Evolutionary conservation across 2,888 invertebrate genomes (phyloP).

Genomic region (Chymomyza caudatula): DNA sequence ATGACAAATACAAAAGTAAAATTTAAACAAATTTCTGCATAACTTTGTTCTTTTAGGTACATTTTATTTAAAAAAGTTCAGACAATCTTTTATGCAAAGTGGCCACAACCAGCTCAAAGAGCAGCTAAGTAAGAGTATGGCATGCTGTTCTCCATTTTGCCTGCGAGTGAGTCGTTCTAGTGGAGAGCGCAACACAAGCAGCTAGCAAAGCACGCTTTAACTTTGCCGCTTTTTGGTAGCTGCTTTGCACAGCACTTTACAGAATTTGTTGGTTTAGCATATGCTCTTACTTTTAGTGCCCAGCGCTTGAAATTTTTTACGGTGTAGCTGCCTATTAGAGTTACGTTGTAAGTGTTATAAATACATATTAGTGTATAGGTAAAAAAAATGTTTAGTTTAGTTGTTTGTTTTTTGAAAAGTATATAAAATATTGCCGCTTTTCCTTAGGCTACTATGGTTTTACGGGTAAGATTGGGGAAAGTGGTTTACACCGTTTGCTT

Average conservation of each 20-base stretch:
- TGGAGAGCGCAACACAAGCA: too few relatives aligned
- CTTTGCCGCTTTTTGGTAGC: too few relatives aligned
- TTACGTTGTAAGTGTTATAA: neutral
- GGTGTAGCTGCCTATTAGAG: neutral
- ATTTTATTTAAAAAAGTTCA: slow-evolving; percentile 38
- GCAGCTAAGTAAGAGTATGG: too few relatives aligned
- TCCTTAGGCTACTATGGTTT: neutral
- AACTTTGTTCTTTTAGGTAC: slow-evolving; percentile 46
- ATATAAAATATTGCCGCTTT: neutral
- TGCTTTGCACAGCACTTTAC: too few relatives aligned
- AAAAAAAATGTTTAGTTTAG: neutral
- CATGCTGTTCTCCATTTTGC: too few relatives aligned
- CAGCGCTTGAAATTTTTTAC: neutral
- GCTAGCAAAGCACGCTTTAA: too few relatives aligned
- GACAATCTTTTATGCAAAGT: too few relatives aligned
- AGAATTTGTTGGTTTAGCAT: too few relatives aligned
- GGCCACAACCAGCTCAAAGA: too few relatives aligned
- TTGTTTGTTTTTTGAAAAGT: neutral
- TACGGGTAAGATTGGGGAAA: neutral
- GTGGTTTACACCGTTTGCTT: neutral
- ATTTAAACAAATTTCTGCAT: neutral
- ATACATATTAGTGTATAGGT: neutral
- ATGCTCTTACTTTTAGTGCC: neutral
- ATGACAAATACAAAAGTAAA: neutral
- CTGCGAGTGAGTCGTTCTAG: too few relatives aligned